Conservation (phyloP, 2,797 vertebrate species). For the Parotocinclus haroldoi region DNA sequence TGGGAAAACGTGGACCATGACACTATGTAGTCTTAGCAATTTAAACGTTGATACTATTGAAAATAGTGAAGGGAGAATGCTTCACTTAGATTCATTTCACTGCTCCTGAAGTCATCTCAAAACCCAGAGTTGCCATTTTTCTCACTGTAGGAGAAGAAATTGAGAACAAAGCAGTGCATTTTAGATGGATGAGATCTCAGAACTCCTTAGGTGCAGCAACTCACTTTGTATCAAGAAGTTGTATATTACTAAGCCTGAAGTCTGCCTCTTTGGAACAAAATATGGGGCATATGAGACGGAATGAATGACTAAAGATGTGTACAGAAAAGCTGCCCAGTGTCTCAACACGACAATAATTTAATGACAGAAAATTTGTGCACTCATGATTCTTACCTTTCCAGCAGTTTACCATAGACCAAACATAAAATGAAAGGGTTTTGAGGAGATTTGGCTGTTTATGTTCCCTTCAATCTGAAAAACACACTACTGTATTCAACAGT, state of each 20-base stretch:
- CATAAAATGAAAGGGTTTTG: neutral
- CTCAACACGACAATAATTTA: constrained; percentile 6
- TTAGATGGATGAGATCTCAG: constrained; percentile 1
- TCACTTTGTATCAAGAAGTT: constrained; percentile 8
- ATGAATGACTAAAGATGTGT: neutral
- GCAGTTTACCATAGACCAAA: neutral
- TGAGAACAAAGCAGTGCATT: constrained; percentile 4
- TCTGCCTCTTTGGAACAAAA: neutral
- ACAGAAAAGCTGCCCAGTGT: too few species aligned
- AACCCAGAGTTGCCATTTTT: neutral
- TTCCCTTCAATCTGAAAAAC: neutral
- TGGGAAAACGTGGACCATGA: constrained; percentile 17
- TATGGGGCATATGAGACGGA: constrained; percentile 1
- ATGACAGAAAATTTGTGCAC: constrained; percentile 15
- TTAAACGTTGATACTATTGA: neutral
- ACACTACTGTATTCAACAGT: neutral
- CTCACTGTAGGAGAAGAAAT: neutral
- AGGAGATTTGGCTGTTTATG: neutral
- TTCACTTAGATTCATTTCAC: constrained; percentile 7
- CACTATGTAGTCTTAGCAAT: constrained; percentile 5
- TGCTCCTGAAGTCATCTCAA: neutral
- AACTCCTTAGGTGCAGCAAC: constrained; percentile 15
- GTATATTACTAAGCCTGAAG: neutral
- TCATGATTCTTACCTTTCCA: neutral
- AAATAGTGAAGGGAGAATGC: constrained; percentile 1